phyloP scores from a whole-genome alignment of 2,113 vertebrate species.

The Leptocoma aspasia region DNA sequence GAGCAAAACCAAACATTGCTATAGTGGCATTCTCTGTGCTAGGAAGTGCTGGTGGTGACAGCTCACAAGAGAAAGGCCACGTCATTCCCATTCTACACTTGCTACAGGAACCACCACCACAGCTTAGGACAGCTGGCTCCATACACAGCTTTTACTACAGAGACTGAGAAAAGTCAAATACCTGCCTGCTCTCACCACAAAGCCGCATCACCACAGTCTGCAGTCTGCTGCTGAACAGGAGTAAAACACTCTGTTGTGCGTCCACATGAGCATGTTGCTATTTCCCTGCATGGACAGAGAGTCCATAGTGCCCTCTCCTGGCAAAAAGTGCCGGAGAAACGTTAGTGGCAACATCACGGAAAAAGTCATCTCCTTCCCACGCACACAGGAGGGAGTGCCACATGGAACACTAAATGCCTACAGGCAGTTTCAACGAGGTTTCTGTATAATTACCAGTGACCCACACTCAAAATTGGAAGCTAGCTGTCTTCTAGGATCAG shows the following conservation, averaged over 20 bases:
- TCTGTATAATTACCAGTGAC: not conserved
- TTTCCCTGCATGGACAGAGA: not conserved
- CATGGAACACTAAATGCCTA: not conserved
- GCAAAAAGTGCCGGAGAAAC: not conserved
- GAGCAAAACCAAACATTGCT: not conserved
- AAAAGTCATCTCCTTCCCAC: not conserved
- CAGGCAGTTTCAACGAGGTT: not conserved
- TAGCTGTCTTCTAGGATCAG: not conserved
- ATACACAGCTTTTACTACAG: not conserved
- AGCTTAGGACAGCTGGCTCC: not conserved
- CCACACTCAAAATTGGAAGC: not conserved
- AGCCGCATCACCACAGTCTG: rapidly evolving
- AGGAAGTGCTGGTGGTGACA: not conserved
- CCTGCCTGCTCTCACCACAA: not conserved
- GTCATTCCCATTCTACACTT: not conserved
- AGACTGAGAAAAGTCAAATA: not conserved
- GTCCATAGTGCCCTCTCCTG: slow-evolving; percentile 33
- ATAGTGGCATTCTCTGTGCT: not conserved
- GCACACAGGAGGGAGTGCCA: not conserved
- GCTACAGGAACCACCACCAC: not conserved
- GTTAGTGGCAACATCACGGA: not conserved
- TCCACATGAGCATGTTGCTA: not conserved
- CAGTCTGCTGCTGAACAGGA: not conserved
- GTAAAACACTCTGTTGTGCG: not conserved
- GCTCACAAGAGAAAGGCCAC: not conserved